Percentiles rank a stretch among this genome's conserved stretches.
These are phyloP conservation scores for Stegophylla sp. DNA, from an alignment of 2,888 invertebrate species.

Conservation along the genomic window DNA sequence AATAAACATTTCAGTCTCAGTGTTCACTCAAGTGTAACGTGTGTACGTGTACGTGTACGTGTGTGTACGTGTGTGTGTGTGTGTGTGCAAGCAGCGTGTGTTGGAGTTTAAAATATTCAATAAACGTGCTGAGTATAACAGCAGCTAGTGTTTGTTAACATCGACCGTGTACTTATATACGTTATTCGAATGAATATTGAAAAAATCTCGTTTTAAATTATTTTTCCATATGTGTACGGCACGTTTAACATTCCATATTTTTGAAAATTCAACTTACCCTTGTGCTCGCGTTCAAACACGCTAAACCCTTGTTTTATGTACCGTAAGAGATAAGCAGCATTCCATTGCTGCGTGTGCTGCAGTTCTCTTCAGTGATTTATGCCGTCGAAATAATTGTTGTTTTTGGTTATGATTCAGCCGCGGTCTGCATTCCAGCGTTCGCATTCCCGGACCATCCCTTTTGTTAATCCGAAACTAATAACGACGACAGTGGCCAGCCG, in stretches of 20 bases:
- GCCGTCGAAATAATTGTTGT: constrained; percentile 57
- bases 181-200: background rate
- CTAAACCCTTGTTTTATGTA: constrained; percentile 53
- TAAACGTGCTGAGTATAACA: too few species aligned
- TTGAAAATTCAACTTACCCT: constrained; percentile 31
- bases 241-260: constrained; percentile 41
- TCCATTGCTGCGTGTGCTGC: constrained; percentile 35
- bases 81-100: too few species aligned
- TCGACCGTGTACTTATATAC: background rate
- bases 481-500: constrained; percentile 32
- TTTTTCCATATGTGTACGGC: constrained; percentile 46
- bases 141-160: too few species aligned
- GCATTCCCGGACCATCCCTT: constrained; percentile 52
- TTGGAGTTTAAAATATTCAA: too few species aligned
- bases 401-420: constrained; percentile 54
- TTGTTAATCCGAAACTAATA: constrained; percentile 59
- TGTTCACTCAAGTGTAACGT: too few species aligned
- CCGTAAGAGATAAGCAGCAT: constrained; percentile 59
- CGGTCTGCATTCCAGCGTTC: constrained; percentile 46
- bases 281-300: background rate
- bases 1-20: too few species aligned
- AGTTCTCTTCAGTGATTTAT: constrained; percentile 51
- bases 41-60: too few species aligned
- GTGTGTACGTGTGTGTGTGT: too few species aligned
- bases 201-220: constrained; percentile 29